Evolutionary conservation across 2,888 invertebrate species (phyloP), one percentile per base, ranked within the genome.

Genomic region (Nemotelus nigrinus): DNA sequence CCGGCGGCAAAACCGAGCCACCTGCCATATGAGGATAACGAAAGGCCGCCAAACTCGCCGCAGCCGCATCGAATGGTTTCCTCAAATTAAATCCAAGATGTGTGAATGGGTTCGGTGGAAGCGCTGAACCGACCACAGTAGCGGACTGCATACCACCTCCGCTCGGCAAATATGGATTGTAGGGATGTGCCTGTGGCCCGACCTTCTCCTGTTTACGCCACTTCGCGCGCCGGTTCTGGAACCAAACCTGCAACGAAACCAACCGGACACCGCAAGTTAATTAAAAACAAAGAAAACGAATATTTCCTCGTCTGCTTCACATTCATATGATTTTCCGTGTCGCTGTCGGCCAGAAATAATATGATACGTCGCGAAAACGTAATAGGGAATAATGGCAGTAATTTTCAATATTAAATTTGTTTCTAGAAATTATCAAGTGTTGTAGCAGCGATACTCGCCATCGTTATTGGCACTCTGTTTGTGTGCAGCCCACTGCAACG

Each of bases 171-270:
- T 95, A 96, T 2, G 95, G 95, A 85, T 94, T 95, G 90, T 96
- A 96, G 0, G 96, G 96, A 86, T 96, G 96, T 2, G 91, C 95
- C 83, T 95, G 94, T 0, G 96, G 96, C 0, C 96, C 96, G 78
- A 96, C 96, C 88, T 96, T 96, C 87, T 96, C 96, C 84, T 96
- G 96, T 84, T 96, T 96, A 58, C 96, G 90, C 96, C 96, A 96
- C 88, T 96, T 96, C 67, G 96, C 96, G 58, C 96, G 90, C 1
- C 96, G 91, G 86, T 96, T 96, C 89, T 96, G 96, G 87, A 96
- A 96, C 96, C 96, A 96, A 3, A 96, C 96, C 96, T 96, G 91
- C 0, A 71, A 71, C 58, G 48, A 70, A 70, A 70, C 63, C 39
- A 63, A 55, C 53, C 8, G n/a, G 41, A 74, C 3, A 74, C 63